Evolutionary conservation across 2,113 vertebrate species (phyloP).

Genomic region (Microcebus jonahi): DNA sequence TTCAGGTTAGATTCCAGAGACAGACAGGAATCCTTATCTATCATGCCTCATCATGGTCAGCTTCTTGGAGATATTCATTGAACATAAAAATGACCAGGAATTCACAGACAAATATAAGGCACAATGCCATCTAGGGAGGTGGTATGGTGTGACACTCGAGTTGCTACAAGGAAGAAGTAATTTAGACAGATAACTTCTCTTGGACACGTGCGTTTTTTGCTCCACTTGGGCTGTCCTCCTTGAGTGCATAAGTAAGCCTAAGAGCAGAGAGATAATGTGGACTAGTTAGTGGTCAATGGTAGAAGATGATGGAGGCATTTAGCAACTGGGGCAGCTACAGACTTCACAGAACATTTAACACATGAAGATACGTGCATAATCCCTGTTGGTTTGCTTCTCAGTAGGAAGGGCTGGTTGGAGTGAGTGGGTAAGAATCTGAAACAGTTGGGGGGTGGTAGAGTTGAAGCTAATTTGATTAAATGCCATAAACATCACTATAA

Average conservation of each 20-base stretch:
- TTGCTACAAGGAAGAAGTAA: background rate
- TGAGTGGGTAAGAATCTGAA: background rate
- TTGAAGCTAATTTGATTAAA: slow-evolving; percentile 12
- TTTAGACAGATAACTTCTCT: background rate
- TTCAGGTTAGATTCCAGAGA: background rate
- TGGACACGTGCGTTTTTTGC: background rate
- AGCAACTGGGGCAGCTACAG: background rate
- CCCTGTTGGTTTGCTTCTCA: background rate
- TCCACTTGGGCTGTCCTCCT: background rate
- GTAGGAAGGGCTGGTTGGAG: background rate
- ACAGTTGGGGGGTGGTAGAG: background rate
- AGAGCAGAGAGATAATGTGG: background rate
- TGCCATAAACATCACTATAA: background rate
- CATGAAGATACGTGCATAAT: background rate
- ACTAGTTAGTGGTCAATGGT: background rate
- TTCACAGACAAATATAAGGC: background rate
- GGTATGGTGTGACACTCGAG: background rate
- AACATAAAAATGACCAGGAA: background rate
- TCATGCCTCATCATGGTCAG: background rate
- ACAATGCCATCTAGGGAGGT: background rate
- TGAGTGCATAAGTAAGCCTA: background rate
- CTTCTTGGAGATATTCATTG: background rate
- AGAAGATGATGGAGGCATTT: background rate
- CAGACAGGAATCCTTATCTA: background rate
- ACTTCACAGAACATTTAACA: background rate